A percentile compares a stretch with the other conserved stretches of the same genome.
phyloP scores from a whole-genome alignment of 1,140 invertebrate genomes.

The Drosophila orosa region DNA sequence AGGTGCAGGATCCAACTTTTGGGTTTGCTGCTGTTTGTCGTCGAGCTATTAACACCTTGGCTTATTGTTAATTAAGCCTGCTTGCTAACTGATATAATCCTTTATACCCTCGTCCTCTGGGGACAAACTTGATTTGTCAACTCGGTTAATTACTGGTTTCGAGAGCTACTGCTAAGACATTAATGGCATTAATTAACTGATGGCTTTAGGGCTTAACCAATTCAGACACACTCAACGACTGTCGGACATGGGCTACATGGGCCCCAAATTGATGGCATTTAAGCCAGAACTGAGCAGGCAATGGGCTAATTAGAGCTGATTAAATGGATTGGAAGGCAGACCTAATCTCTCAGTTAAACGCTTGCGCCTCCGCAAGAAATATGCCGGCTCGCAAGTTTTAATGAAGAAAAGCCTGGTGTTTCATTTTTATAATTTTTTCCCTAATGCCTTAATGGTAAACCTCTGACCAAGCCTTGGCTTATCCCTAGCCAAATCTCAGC shows the following conservation, averaged over 20 bases:
- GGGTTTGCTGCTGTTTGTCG: conserved; percentile 38
- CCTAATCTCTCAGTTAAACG: not conserved
- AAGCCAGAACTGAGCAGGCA: conserved; percentile 6
- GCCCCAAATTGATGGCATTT: conserved; percentile 36
- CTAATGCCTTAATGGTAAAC: not conserved
- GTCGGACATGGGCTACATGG: conserved; percentile 8
- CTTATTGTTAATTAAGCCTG: conserved; percentile 72
- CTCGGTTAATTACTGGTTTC: conserved; percentile 70
- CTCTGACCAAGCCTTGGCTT: not conserved
- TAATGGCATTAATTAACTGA: conserved; percentile 76
- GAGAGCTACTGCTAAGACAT: conserved; percentile 51
- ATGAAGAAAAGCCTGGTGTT: not conserved
- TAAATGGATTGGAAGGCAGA: conserved; percentile 22
- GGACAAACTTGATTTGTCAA: conserved; percentile 65
- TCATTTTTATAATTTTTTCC: not conserved
- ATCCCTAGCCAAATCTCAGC: conserved; percentile 3
- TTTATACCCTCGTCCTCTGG: conserved; percentile 12
- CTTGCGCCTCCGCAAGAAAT: not conserved
- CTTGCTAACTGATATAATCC: conserved; percentile 60
- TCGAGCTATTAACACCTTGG: conserved; percentile 67
- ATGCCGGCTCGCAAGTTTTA: not conserved
- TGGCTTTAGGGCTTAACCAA: conserved; percentile 54
- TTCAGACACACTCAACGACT: conserved; percentile 28
- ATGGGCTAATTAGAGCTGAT: conserved; percentile 35
- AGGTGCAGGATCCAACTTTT: conserved; percentile 15